Percentiles rank a stretch among this genome's conserved stretches.
These are phyloP conservation scores for Liparis tanakae DNA, from an alignment of 2,797 vertebrate species.

Conservation along the genomic window DNA sequence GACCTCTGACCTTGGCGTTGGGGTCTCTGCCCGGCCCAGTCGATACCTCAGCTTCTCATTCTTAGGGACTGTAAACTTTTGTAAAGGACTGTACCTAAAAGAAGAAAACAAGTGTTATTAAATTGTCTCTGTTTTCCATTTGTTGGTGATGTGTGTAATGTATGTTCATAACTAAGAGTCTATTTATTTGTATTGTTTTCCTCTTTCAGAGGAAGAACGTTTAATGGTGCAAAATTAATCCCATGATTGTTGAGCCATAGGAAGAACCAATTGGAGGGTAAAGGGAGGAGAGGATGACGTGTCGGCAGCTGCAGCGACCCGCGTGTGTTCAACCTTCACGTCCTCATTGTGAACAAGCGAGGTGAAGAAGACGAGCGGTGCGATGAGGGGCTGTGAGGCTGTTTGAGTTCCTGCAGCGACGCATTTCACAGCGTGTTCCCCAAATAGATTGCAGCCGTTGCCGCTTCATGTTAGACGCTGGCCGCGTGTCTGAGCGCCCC, in stretches of 20 bases:
- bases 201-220: constrained; percentile 49
- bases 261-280: constrained; percentile 67
- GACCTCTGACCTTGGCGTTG: constrained; percentile 77
- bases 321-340: constrained; percentile 31
- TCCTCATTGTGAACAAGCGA: constrained; percentile 52
- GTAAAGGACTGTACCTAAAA: constrained; percentile 85
- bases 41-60: constrained; percentile 83
- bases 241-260: constrained; percentile 81
- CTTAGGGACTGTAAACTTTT: constrained; percentile 84
- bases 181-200: constrained; percentile 77
- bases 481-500: constrained; percentile 21
- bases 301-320: constrained; percentile 34
- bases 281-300: constrained; percentile 12
- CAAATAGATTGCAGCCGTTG: constrained; percentile 33
- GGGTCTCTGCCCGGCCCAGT: constrained; percentile 72
- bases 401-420: constrained; percentile 58
- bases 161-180: constrained; percentile 78
- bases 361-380: constrained; percentile 55
- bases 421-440: constrained; percentile 38
- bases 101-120: constrained; percentile 69
- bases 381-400: constrained; percentile 52
- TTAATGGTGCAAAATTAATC: constrained; percentile 80
- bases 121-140: constrained; percentile 73
- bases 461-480: constrained; percentile 52
- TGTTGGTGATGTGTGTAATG: constrained; percentile 79